Percentiles rank a stretch among this genome's conserved stretches.
These are phyloP conservation scores for Pomacea maculata DNA, from an alignment of 1,140 invertebrate species.

Conservation along the genomic window DNA sequence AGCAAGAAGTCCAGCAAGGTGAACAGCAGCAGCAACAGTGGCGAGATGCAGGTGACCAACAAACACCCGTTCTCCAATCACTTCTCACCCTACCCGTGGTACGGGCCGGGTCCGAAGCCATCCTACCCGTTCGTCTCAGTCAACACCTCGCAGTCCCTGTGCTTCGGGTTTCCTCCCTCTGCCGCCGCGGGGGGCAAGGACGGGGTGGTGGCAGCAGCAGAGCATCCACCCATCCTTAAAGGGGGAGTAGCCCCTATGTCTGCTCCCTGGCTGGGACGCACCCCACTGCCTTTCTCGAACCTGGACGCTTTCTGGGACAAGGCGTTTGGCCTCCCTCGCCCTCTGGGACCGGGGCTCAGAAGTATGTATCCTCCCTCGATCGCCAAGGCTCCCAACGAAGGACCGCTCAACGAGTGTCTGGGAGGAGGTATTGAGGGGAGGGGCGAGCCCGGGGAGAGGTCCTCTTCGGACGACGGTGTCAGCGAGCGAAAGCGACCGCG, in stretches of 20 bases:
- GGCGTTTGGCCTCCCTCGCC: slow-evolving; percentile 27
- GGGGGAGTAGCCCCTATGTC: slow-evolving; percentile 8
- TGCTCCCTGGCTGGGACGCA: slow-evolving; percentile 27
- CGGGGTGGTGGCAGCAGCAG: not conserved
- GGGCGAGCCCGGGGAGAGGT: not conserved
- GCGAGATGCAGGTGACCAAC: slow-evolving; percentile 9
- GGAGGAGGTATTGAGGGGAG: slow-evolving; percentile 10
- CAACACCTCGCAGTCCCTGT: slow-evolving; percentile 34
- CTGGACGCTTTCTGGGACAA: slow-evolving; percentile 37
- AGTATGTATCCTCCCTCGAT: slow-evolving; percentile 13
- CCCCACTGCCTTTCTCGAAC: slow-evolving; percentile 24
- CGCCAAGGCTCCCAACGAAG: not conserved
- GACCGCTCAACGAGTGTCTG: not conserved
- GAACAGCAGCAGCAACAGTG: not conserved
- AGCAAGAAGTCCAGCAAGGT: slow-evolving; percentile 12
- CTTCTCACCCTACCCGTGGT: slow-evolving; percentile 33
- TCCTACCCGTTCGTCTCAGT: slow-evolving; percentile 35
- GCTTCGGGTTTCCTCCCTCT: slow-evolving; percentile 30
- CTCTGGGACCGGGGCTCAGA: slow-evolving; percentile 5
- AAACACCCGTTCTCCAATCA: slow-evolving; percentile 25
- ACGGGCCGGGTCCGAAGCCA: slow-evolving; percentile 14
- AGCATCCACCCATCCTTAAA: slow-evolving; percentile 16
- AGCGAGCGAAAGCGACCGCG: not conserved
- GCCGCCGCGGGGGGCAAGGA: slow-evolving; percentile 16
- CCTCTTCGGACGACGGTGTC: not conserved